phyloP scores from a whole-genome alignment of 2,888 invertebrate species.

The Andrena camellia region DNA sequence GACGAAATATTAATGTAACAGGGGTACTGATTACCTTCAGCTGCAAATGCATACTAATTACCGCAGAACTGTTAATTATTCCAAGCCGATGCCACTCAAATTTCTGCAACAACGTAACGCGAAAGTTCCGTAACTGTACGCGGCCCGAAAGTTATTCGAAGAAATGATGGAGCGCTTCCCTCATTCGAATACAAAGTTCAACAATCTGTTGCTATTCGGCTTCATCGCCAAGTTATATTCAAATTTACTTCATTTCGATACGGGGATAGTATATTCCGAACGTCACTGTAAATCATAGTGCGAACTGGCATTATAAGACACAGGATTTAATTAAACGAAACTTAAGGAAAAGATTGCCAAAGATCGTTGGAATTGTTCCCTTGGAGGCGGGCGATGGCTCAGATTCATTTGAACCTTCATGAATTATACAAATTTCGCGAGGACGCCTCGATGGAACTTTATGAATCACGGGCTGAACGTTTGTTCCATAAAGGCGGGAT shows the following conservation, averaged over 20 bases:
- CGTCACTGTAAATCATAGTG: not conserved
- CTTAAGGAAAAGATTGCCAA: not conserved
- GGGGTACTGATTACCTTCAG: constrained; percentile 9
- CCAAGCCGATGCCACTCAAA: not conserved
- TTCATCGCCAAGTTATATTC: not conserved
- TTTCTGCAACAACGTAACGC: not conserved
- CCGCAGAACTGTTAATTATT: not conserved
- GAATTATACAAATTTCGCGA: not conserved
- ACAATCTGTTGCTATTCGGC: not conserved
- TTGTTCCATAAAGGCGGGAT: constrained; percentile 7
- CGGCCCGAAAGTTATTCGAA: not conserved
- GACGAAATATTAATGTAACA: not conserved
- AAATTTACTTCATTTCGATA: constrained; percentile 1
- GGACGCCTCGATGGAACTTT: not conserved
- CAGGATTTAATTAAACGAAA: not conserved
- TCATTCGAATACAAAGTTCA: constrained; percentile 1
- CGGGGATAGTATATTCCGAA: not conserved
- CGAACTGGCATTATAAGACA: not conserved
- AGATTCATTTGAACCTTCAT: not conserved
- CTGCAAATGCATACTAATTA: constrained; percentile 11
- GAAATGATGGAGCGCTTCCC: not conserved
- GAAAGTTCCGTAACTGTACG: not conserved
- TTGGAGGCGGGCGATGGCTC: not conserved
- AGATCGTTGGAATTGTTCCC: not conserved
- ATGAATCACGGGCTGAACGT: not conserved